These are phyloP conservation scores for Meriones psammophilus DNA, from an alignment of 2,797 vertebrate genomes.

Conservation along the genomic window DNA sequence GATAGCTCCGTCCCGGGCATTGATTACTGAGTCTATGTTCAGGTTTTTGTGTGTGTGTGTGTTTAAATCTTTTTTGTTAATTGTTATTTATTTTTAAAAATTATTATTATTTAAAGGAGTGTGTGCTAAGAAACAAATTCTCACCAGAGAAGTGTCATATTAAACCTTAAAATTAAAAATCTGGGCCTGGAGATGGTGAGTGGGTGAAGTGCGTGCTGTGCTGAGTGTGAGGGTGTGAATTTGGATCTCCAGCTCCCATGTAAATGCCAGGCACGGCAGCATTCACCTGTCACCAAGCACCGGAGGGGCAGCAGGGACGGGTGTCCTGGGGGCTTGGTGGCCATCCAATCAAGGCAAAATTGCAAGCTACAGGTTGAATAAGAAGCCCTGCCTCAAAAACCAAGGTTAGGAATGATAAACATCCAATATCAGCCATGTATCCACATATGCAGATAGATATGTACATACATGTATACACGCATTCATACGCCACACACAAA, in stretches of 20 bases:
- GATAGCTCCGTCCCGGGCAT: not conserved
- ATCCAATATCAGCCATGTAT: not conserved
- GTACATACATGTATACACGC: not conserved
- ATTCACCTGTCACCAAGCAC: not conserved
- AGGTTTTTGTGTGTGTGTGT: not conserved
- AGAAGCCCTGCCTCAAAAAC: not conserved
- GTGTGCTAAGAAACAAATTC: slow-evolving; percentile 58
- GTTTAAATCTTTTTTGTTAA: too few relatives aligned
- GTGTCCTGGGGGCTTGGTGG: not conserved
- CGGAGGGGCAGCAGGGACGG: not conserved
- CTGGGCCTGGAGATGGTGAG: not conserved
- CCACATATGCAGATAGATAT: not conserved
- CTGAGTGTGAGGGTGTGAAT: not conserved
- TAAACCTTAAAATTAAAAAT: slow-evolving; percentile 23
- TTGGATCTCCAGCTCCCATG: not conserved
- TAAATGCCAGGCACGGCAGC: not conserved
- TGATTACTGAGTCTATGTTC: not conserved
- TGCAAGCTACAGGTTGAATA: not conserved
- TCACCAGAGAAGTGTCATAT: slow-evolving; percentile 41
- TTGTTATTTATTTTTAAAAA: too few relatives aligned
- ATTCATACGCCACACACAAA: not conserved
- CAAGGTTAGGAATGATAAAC: not conserved
- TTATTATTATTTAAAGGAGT: not conserved
- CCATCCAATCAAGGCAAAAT: not conserved
- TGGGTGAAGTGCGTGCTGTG: not conserved